Percentiles rank a stretch among this genome's conserved stretches.
phyloP scores from a whole-genome alignment of 2,797 vertebrate genomes.

The Distichodus sexfasciatus region DNA sequence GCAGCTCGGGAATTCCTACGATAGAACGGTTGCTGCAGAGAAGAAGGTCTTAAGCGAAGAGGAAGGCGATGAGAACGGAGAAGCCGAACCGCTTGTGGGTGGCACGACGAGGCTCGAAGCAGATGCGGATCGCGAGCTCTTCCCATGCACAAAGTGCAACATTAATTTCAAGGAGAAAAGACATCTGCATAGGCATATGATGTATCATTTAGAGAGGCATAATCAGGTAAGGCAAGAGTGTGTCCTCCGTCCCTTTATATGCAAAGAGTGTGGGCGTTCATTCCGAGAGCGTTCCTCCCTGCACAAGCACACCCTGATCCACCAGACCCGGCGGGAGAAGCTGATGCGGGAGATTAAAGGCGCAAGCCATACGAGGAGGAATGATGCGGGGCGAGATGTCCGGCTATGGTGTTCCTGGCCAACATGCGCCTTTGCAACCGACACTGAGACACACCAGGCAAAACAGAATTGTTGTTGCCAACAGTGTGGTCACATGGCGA shows the following conservation, averaged over 20 bases:
- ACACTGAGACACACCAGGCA: slow-evolving; percentile 83
- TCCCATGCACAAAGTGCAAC: slow-evolving; percentile 90
- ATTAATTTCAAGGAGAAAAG: slow-evolving; percentile 92
- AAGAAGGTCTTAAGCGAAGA: slow-evolving; percentile 76
- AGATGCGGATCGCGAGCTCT: slow-evolving; percentile 76
- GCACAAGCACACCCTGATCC: slow-evolving; percentile 93
- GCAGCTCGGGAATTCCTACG: slow-evolving; percentile 67
- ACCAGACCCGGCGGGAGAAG: slow-evolving; percentile 85
- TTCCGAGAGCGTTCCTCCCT: slow-evolving; percentile 91
- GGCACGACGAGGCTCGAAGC: slow-evolving; percentile 77
- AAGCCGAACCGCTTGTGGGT: slow-evolving; percentile 73
- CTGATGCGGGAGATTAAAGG: slow-evolving; percentile 89
- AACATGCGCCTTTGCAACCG: slow-evolving; percentile 83
- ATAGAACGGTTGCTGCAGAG: slow-evolving; percentile 75
- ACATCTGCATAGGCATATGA: slow-evolving; percentile 94
- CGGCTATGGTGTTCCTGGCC: slow-evolving; percentile 79
- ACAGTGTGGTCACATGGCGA: slow-evolving; percentile 83
- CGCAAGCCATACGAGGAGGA: slow-evolving; percentile 79
- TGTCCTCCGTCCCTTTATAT: slow-evolving; percentile 86
- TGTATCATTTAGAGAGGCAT: slow-evolving; percentile 94
- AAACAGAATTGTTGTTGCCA: slow-evolving; percentile 85
- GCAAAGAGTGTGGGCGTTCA: slow-evolving; percentile 90
- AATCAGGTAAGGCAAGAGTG: slow-evolving; percentile 89
- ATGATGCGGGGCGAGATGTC: slow-evolving; percentile 78
- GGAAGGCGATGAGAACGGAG: slow-evolving; percentile 76